Conservation (phyloP, 1,140 invertebrate genomes). For the Akabosia matsudoensis region DNA sequence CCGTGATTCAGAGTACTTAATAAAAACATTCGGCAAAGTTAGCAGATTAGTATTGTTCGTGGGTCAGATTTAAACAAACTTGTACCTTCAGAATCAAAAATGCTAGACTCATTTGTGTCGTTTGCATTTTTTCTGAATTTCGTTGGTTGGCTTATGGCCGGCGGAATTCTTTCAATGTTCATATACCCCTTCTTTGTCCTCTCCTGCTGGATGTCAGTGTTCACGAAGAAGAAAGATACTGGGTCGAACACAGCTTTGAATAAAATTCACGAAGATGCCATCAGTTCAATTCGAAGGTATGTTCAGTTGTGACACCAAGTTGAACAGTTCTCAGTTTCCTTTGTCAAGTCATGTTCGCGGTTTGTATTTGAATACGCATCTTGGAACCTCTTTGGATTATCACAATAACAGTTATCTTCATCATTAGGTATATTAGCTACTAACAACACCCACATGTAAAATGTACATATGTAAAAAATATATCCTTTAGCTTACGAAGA, state of each 20-base stretch:
- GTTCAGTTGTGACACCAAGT: not conserved
- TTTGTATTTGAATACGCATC: no score
- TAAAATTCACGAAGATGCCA: conserved; percentile 24
- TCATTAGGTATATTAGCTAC: no score
- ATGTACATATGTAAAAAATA: no score
- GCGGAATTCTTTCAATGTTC: conserved; percentile 30
- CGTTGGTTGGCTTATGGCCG: conserved; percentile 30
- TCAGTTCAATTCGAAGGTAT: conserved; percentile 28
- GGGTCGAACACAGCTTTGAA: not conserved
- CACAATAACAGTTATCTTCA: no score
- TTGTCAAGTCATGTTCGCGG: no score
- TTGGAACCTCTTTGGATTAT: no score
- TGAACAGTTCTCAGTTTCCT: not conserved
- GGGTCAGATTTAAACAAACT: not conserved
- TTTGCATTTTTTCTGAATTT: conserved; percentile 32
- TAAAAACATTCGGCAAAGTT: no score
- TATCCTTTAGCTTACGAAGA: no score
- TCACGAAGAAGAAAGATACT: conserved; percentile 10
- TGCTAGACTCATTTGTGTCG: not conserved
- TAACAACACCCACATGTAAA: no score
- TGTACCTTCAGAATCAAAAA: not conserved
- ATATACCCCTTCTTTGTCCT: conserved; percentile 31
- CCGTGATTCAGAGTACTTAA: no score
- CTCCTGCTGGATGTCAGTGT: conserved; percentile 28
- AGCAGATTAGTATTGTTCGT: no score